Percentiles rank a stretch among this genome's conserved stretches.
Conservation (phyloP, 2,797 vertebrate genomes). For the Sarcophilus harrisii region DNA sequence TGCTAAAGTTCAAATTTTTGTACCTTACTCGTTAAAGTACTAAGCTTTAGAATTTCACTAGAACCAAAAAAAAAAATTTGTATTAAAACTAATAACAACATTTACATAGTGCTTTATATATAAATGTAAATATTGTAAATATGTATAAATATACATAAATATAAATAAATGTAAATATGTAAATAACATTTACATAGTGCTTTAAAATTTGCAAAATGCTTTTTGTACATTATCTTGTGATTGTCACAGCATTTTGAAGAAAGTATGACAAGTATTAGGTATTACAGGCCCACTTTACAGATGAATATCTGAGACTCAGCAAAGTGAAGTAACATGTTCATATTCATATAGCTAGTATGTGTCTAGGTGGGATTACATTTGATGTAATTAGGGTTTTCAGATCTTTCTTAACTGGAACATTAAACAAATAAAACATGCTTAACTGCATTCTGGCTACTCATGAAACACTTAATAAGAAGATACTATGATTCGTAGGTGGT, state of each 20-base stretch:
- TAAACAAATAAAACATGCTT: constrained; percentile 49
- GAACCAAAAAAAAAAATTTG: background rate
- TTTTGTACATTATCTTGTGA: background rate
- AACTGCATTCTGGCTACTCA: constrained; percentile 38
- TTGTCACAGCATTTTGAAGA: background rate
- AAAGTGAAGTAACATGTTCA: background rate
- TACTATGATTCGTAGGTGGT: constrained; percentile 7
- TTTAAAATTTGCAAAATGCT: background rate
- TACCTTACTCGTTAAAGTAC: background rate
- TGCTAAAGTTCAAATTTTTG: background rate
- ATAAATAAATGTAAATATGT: too few relatives aligned
- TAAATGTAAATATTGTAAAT: too few relatives aligned
- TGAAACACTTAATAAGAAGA: constrained; percentile 42
- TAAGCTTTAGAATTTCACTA: background rate
- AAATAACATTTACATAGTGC: background rate
- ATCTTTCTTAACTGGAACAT: constrained; percentile 47
- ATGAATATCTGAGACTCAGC: background rate
- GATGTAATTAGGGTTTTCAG: constrained; percentile 27
- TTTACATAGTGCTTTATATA: background rate
- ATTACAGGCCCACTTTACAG: background rate
- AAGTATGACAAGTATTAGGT: background rate
- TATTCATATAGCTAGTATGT: background rate
- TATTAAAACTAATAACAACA: background rate
- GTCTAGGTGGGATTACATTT: constrained; percentile 1
- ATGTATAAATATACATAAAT: too few relatives aligned